Percentiles rank a stretch among this genome's conserved stretches.
These are phyloP conservation scores for Phaedon cochleariae DNA, from an alignment of 2,888 invertebrate genomes.

Conservation along the genomic window DNA sequence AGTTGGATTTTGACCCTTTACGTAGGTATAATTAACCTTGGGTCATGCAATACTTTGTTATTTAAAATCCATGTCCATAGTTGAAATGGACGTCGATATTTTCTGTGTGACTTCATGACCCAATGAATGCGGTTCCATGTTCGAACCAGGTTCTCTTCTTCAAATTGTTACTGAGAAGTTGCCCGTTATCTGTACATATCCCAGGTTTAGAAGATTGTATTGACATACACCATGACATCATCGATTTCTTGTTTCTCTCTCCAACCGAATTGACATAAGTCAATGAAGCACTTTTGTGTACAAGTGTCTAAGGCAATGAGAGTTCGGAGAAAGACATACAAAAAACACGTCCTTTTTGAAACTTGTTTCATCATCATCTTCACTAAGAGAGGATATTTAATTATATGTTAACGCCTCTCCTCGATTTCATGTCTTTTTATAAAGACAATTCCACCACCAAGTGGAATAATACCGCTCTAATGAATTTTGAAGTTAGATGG, in stretches of 20 bases:
- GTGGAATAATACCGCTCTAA: too few species aligned
- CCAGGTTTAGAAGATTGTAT: neutral
- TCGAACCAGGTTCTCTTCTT: neutral
- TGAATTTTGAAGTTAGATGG: too few species aligned
- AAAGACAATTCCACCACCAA: neutral
- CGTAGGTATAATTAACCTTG: too few species aligned
- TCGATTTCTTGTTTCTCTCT: neutral
- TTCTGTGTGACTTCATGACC: neutral
- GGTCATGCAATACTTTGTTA: too few species aligned
- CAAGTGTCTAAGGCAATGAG: neutral
- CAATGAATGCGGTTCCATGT: neutral
- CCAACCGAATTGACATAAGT: neutral
- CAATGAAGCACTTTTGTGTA: neutral
- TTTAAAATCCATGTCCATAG: neutral
- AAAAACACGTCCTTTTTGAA: too few species aligned
- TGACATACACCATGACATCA: neutral
- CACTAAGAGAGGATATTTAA: too few species aligned
- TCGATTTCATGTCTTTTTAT: neutral
- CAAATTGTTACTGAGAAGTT: neutral
- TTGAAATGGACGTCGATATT: neutral
- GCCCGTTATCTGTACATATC: neutral
- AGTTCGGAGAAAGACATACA: too few species aligned
- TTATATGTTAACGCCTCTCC: too few species aligned
- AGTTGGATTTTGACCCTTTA: neutral
- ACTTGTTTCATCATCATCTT: too few species aligned